phyloP scores from a whole-genome alignment of 2,113 vertebrate species.

The Salvelinus sp. region DNA sequence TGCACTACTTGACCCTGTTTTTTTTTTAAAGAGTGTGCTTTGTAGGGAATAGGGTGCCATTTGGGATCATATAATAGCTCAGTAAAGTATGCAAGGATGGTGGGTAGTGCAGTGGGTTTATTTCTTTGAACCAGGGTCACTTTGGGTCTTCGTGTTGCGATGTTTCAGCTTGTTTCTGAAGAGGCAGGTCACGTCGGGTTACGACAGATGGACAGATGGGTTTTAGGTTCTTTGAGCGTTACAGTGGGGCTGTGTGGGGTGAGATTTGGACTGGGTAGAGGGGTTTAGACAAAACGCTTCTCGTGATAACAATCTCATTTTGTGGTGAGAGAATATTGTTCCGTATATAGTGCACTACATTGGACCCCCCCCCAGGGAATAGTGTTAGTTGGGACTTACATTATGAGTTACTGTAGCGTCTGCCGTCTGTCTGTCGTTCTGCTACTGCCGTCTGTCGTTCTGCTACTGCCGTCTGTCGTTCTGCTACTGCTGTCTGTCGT shows the following conservation, averaged over 20 bases:
- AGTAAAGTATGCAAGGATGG: no score
- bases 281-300: neutral
- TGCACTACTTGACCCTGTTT: neutral
- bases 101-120: no score
- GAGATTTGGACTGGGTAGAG: constrained; percentile 14
- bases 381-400: no score
- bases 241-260: neutral
- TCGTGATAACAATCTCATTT: neutral
- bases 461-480: no score
- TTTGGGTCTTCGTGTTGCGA: neutral
- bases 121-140: constrained; percentile 11
- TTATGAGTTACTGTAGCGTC: no score
- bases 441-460: no score
- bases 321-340: neutral
- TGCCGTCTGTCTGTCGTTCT: no score
- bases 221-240: constrained; percentile 32
- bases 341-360: no score
- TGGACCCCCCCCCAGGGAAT: neutral
- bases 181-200: neutral
- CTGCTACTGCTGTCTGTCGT: no score
- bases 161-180: constrained; percentile 9
- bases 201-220: neutral
- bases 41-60: no score
- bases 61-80: no score
- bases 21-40: no score